Conservation (phyloP, 2,113 vertebrate species). For the Phylloscopus whistleri region DNA sequence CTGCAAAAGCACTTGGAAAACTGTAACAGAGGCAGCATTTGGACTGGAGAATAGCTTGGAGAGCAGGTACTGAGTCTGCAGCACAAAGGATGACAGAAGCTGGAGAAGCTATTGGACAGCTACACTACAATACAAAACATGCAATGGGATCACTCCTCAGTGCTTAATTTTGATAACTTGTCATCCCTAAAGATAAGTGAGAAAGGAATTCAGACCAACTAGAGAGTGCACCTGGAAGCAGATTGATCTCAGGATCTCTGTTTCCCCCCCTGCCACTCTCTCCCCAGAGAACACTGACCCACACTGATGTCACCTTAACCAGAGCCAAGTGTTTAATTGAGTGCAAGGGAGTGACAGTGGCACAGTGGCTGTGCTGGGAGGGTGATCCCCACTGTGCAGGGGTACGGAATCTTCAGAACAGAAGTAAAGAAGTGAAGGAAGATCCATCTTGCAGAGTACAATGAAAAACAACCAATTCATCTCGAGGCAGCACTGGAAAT, state of each 20-base stretch:
- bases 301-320: slow-evolving; percentile 11
- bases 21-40: background rate
- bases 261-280: background rate
- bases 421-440: background rate
- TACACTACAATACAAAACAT: background rate
- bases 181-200: background rate
- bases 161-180: background rate
- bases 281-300: background rate
- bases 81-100: background rate
- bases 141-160: background rate
- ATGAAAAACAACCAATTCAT: background rate
- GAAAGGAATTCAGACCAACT: background rate
- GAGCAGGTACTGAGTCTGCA: background rate
- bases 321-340: slow-evolving; percentile 39
- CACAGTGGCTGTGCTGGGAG: background rate
- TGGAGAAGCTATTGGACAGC: background rate
- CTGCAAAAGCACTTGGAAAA: background rate
- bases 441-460: background rate
- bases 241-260: too few relatives aligned
- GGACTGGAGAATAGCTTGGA: background rate
- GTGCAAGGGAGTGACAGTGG: background rate
- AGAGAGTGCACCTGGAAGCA: background rate
- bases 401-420: background rate
- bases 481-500: background rate
- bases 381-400: background rate